These are phyloP conservation scores for Caenorhabditis tropicalis DNA, from an alignment of 1,140 invertebrate genomes.

Conservation along the genomic window DNA sequence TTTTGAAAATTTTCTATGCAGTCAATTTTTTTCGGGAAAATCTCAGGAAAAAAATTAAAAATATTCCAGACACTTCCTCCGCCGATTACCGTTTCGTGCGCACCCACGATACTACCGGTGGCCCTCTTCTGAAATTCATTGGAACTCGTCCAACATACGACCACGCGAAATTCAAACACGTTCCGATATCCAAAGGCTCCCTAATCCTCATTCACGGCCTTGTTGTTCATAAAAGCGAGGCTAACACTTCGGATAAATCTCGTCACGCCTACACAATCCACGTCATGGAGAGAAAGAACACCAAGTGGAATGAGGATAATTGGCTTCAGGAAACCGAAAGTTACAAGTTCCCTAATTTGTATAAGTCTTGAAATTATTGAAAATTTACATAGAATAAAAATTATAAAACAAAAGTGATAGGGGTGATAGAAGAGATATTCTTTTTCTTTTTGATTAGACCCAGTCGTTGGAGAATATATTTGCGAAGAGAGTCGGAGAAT, in stretches of 20 bases:
- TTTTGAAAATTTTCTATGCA: too few species aligned
- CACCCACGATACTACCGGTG: slow-evolving; percentile 77
- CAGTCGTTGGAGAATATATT: slow-evolving; percentile 11
- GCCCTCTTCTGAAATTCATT: slow-evolving; percentile 75
- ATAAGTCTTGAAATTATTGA: not conserved
- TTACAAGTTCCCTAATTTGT: slow-evolving; percentile 66
- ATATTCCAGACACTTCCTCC: slow-evolving; percentile 14
- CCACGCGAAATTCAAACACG: slow-evolving; percentile 80
- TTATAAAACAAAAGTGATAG: not conserved
- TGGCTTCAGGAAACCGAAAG: slow-evolving; percentile 76
- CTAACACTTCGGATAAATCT: slow-evolving; percentile 83
- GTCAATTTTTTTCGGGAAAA: too few species aligned
- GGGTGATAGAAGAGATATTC: not conserved
- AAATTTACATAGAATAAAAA: not conserved
- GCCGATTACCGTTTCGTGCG: slow-evolving; percentile 77
- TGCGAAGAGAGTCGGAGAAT: slow-evolving; percentile 25
- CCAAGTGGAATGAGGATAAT: slow-evolving; percentile 82
- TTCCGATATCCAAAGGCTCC: slow-evolving; percentile 83
- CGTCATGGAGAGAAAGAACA: slow-evolving; percentile 82
- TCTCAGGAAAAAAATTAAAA: not conserved
- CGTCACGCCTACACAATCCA: slow-evolving; percentile 95
- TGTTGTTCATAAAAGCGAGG: slow-evolving; percentile 89
- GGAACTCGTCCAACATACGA: slow-evolving; percentile 79
- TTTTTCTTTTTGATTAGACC: not conserved
- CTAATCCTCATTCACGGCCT: slow-evolving; percentile 88